Evolutionary conservation across 2,113 vertebrate genomes (phyloP), one percentile per base, ranked within the genome.

Genomic region (Thymallus thymallus): DNA sequence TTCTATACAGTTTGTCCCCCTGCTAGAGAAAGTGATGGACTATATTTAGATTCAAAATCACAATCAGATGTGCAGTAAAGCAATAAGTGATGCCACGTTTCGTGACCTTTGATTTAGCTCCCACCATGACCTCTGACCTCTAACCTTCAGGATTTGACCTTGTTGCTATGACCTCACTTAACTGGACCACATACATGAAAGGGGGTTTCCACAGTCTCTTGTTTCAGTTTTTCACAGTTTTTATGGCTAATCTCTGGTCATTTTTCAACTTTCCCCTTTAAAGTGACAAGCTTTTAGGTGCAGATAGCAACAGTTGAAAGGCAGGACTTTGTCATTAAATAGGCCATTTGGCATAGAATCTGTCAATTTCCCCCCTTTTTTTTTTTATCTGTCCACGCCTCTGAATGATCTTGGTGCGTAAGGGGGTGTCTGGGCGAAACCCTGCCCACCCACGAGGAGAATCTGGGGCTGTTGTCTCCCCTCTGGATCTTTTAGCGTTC

Each of bases 371-470:
- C 73, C 68, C 32, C 66, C 74, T 73, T 61, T 64, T 79, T 64
- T 79, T 80, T 80, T 85, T 87, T 73, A 76, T 86, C 81, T 80
- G 13, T 72, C 68, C 76, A 81, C 35, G 68, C 87, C 71, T 82
- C 4, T 7, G 58, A 80, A 74, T 78, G 80, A 89, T 84, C 80
- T 84, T 24, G 71, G 73, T 78, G 81, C 76, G 78, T 85, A 78
- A 51, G 74, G 41, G 66, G 66, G 41, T 68, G 66, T 46, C 35
- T 22, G 72, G 78, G 79, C 67, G 82, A 86, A 82, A 77, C 23
- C 20, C 73, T 87, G 91, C 89, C 91, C 92, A 92, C 91, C 91
- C 91, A 93, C 77, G 66, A 88, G 87, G 76, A 82, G 80, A 86
- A 73, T 77, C 76, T 73, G 69, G 76, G 84, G 78, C 84, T 22